phyloP scores from a whole-genome alignment of 2,797 vertebrate species.

The Notoglanidium macrostoma region DNA sequence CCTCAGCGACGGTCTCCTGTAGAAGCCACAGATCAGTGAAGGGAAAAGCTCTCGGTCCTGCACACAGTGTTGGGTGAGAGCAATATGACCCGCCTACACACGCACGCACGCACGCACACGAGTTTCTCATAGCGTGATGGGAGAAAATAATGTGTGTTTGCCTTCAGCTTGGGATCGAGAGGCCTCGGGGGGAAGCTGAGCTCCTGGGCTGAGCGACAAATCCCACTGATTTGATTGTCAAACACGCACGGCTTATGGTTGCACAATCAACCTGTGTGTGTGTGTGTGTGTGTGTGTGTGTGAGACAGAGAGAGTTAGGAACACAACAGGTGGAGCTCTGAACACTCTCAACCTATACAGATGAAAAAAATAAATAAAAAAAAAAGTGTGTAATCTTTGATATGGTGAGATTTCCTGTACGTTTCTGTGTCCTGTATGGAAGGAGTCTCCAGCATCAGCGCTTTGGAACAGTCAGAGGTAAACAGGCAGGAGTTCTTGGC shows the following conservation, averaged over 20 bases:
- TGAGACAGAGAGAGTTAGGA: neutral
- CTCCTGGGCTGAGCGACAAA: conserved; percentile 34
- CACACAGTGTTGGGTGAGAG: neutral
- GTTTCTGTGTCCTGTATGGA: neutral
- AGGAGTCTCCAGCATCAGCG: neutral
- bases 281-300: neutral
- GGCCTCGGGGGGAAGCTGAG: conserved; percentile 25
- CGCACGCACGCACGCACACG: neutral
- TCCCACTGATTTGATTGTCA: conserved; percentile 29
- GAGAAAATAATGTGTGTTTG: conserved; percentile 36
- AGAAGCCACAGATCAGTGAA: neutral
- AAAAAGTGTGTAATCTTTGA: neutral
- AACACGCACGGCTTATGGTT: conserved; percentile 13
- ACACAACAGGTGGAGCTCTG: neutral
- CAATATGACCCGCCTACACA: neutral
- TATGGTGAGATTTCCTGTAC: neutral
- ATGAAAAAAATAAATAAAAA: neutral
- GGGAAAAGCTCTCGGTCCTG: neutral
- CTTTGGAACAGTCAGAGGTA: no score
- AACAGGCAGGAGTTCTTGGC: neutral
- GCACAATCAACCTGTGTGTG: conserved; percentile 18
- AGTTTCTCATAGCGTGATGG: conserved; percentile 3
- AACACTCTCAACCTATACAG: neutral
- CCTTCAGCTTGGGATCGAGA: conserved; percentile 24
- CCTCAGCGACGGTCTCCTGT: neutral